A percentile compares a stretch with the other conserved stretches of the same genome.
Evolutionary conservation across 2,113 vertebrate genomes (phyloP).

Genomic region (Clarias macrocephalus): DNA sequence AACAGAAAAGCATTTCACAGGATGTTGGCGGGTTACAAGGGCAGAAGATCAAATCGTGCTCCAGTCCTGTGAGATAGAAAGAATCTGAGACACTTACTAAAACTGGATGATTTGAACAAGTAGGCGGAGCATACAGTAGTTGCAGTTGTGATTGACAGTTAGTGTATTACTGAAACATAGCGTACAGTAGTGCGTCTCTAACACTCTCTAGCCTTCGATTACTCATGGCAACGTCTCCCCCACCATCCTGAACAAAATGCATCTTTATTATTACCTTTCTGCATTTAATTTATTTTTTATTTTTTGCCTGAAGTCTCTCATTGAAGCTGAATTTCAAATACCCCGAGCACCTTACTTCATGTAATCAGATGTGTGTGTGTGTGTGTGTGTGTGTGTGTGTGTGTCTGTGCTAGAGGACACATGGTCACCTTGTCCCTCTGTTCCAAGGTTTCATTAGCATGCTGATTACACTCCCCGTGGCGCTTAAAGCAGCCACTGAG

Average conservation of each 20-base stretch:
- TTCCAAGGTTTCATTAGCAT: constrained; percentile 53
- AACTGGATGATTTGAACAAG: background rate
- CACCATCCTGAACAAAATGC: background rate
- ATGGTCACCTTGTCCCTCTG: constrained; percentile 46
- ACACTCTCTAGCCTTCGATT: background rate
- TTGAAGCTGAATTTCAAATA: background rate
- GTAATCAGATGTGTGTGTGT: constrained; percentile 29
- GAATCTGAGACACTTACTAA: background rate
- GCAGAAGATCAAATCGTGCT: background rate
- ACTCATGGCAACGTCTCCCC: background rate
- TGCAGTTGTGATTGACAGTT: background rate
- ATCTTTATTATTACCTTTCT: background rate
- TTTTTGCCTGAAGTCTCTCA: constrained; percentile 6
- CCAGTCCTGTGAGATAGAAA: too few species aligned
- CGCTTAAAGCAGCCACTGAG: constrained; percentile 38
- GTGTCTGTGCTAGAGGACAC: constrained; percentile 23
- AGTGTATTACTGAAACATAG: background rate
- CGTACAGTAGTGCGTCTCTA: background rate
- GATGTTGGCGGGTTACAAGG: background rate
- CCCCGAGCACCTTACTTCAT: background rate
- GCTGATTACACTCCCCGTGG: constrained; percentile 50
- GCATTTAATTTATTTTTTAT: background rate
- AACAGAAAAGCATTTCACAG: background rate
- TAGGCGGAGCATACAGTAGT: background rate
- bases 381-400: background rate